Base-by-base conservation (phyloP, 2,113 vertebrate species). In the Nasalis larvatus region DNA sequence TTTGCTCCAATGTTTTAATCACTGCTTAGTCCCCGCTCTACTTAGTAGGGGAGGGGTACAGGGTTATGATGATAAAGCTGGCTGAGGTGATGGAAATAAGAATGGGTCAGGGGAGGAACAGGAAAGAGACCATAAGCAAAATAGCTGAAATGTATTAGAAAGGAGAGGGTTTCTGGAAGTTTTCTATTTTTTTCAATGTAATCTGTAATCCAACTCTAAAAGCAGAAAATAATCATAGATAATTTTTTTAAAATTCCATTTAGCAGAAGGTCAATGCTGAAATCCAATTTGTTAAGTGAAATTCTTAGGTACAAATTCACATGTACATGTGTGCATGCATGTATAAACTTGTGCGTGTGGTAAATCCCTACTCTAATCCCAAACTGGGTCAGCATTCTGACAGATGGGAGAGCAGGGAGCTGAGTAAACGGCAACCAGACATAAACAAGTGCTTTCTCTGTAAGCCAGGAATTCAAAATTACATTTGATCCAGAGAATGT, bases 401-500 rank as follows among this genome's bases (percentile, higher is more conserved):
- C 2, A 97, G 35, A 80, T 2, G 86, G 37, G 16, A 92, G 37
- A 83, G 52, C 35, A 49, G 23, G 49, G 35, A 69, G 30, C 60
- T 54, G 47, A 13, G 35, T 95, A 89, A 96, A 90, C 23, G 77
- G 40, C 58, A 95, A 58, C 60, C 52, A 84, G 23, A 80, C 13
- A 77, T 30, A 85, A 78, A 91, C 66, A 91, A 95, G 89, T 63
- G 56, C 35, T 89, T 93, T 95, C 37, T 94, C 84, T 92, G 30
- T 66, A 71, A 71, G 18, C 35, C 45, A 90, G 52, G 54, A 8
- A 81, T 71, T 74, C 42, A 71, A 95, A 88, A 40, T 89, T 77
- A 89, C 56, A 87, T 80, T 52, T 93, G 86, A 88, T 60, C 84
- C 27, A 81, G 32, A 35, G 4, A 92, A 73, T 54, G 69, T 60